Percentiles rank a stretch among this genome's conserved stretches.
Conservation (phyloP, 2,888 invertebrate species). For the Chironomus riparius region DNA sequence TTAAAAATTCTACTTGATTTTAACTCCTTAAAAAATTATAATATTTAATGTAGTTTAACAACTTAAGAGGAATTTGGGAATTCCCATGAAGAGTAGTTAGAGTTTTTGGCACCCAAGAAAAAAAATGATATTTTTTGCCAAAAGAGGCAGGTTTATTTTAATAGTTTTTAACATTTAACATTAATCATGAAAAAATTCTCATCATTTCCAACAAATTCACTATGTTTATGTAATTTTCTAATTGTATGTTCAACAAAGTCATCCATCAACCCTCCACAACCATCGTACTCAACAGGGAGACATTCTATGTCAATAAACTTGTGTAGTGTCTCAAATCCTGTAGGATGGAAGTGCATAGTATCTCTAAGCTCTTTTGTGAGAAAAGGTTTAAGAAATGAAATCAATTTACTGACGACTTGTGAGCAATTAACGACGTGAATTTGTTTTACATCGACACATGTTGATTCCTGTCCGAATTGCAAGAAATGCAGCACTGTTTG, state of each 20-base stretch:
- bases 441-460: background rate
- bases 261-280: background rate
- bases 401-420: background rate
- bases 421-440: slow-evolving; percentile 16
- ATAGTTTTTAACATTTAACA: too few relatives aligned
- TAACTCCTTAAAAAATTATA: too few relatives aligned
- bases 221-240: too few relatives aligned
- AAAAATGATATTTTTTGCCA: too few relatives aligned
- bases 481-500: background rate
- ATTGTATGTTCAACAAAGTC: background rate
- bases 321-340: background rate
- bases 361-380: slow-evolving; percentile 1
- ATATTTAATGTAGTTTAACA: too few relatives aligned
- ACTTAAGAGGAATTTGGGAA: too few relatives aligned
- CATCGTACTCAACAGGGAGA: background rate
- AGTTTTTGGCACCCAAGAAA: too few relatives aligned
- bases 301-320: background rate
- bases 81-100: too few relatives aligned
- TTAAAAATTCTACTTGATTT: too few relatives aligned
- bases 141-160: too few relatives aligned
- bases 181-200: too few relatives aligned
- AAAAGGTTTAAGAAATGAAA: background rate
- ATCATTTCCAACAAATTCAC: too few relatives aligned
- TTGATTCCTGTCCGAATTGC: slow-evolving; percentile 6
- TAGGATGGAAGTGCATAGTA: background rate